Percentiles rank a stretch among this genome's conserved stretches.
Conservation (phyloP, 1,140 invertebrate species). For the Anastatus disparis region DNA sequence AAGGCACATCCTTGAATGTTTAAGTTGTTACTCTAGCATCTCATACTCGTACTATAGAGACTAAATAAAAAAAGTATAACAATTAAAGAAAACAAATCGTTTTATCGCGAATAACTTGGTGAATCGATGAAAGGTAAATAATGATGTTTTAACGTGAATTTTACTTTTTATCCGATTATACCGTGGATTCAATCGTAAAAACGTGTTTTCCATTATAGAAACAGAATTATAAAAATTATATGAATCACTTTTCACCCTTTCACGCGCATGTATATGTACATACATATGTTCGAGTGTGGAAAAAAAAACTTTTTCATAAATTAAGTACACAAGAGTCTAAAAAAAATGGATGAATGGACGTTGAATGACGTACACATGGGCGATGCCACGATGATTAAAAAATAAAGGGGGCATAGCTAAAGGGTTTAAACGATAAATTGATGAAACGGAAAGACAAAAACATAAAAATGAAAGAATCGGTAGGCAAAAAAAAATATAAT, state of each 20-base stretch:
- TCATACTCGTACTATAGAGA: conserved; percentile 14
- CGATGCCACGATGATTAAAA: neutral
- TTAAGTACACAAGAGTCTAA: conserved; percentile 40
- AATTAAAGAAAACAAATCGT: neutral
- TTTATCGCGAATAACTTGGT: neutral
- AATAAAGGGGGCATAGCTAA: too few species aligned
- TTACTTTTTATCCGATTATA: neutral
- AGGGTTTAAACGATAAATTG: neutral
- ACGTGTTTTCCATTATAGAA: conserved; percentile 6
- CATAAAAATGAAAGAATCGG: conserved; percentile 34
- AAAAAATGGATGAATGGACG: conserved; percentile 19
- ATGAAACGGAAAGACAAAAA: conserved; percentile 1
- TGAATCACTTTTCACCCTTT: conserved; percentile 25
- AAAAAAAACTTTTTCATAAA: conserved; percentile 46
- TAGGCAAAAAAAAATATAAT: conserved; percentile 2
- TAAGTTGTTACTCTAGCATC: conserved; percentile 7
- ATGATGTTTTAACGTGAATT: too few species aligned
- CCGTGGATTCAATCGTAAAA: neutral
- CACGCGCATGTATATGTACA: conserved; percentile 53
- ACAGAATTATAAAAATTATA: conserved; percentile 43
- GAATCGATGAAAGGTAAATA: too few species aligned
- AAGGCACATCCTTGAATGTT: conserved; percentile 5
- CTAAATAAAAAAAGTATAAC: too few species aligned
- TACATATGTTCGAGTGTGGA: conserved; percentile 47
- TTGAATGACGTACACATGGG: neutral